Evolutionary conservation across 2,113 vertebrate genomes (phyloP), one percentile per base, ranked within the genome.

Genomic region (Paracanthobrama guichenoti): DNA sequence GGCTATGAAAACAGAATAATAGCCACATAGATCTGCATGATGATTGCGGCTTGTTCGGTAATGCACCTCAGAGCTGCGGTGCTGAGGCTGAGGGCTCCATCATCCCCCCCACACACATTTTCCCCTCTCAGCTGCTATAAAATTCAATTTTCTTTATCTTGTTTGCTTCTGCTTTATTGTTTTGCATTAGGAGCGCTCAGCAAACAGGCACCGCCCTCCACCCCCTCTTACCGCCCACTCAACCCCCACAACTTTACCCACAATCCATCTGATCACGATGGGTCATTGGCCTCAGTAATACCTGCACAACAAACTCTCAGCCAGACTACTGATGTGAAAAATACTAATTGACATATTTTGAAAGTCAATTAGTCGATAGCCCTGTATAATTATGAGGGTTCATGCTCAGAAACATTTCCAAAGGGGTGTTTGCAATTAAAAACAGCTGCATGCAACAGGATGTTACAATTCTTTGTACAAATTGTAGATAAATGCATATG

Each of bases 131-230:
- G 87, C 24, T 18, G 12, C 84, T 90, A 90, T 88, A 87, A 76
- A 90, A 88, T 88, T 90, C 84, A 85, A 88, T 90, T 92, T 89
- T 55, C 86, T 91, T 91, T 88, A 91, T 90, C 83, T 28, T 84
- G 83, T 83, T 88, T 89, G 60, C 66, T 72, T 87, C 39, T 2
- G 81, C 26, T 8, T 90, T 91, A 90, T 87, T 90, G 83, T 84
- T 90, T 89, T 85, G 83, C 81, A 89, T 87, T 87, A 83, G 11
- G 81, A 85, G 75, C 26, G 73, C 64, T 76, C 39, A 46, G 44
- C 60, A 80, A 67, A 50, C 6, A 42, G 62, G 9, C 69, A 39
- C 50, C 18, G 1, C 28, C 46, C 72, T 74, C 75, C 31, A 31
- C 60, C 46, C 22, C 48, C 69, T 73, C 77, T 42, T 57, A 11